Evolutionary conservation across 2,113 vertebrate species (phyloP).

Genomic region (Corythornis cristatus): DNA sequence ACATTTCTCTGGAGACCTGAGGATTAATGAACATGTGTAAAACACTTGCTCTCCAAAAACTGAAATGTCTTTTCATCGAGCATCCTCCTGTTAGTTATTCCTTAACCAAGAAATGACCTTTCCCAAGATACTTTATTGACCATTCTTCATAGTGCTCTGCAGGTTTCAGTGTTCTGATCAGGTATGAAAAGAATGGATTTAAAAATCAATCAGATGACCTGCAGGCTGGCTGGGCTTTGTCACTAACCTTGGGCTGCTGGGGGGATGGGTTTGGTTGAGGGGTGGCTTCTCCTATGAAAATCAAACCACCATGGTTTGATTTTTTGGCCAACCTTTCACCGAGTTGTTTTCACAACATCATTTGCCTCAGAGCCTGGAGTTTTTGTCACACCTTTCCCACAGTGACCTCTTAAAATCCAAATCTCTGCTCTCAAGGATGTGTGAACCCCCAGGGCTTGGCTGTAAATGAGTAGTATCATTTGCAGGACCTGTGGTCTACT

Average conservation of each 20-base stretch:
- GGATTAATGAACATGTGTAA: background rate
- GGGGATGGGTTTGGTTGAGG: background rate
- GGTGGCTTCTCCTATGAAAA: background rate
- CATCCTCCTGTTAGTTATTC: background rate
- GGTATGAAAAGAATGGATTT: background rate
- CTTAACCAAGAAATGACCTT: background rate
- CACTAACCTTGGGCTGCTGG: background rate
- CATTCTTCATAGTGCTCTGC: background rate
- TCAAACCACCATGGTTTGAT: background rate
- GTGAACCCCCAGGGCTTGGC: background rate
- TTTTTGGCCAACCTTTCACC: background rate
- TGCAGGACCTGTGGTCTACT: background rate
- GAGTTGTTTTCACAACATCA: background rate
- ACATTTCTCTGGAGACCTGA: background rate
- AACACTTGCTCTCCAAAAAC: background rate
- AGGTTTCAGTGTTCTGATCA: background rate
- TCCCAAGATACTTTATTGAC: background rate
- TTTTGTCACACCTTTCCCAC: background rate
- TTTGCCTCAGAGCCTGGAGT: background rate
- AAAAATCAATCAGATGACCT: background rate
- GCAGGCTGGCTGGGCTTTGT: background rate
- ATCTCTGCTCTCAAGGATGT: background rate
- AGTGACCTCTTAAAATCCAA: background rate
- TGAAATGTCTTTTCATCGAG: background rate
- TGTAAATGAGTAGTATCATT: background rate